Evolutionary conservation across 2,888 invertebrate genomes (phyloP).

Genomic region (Herminia tarsipennalis): DNA sequence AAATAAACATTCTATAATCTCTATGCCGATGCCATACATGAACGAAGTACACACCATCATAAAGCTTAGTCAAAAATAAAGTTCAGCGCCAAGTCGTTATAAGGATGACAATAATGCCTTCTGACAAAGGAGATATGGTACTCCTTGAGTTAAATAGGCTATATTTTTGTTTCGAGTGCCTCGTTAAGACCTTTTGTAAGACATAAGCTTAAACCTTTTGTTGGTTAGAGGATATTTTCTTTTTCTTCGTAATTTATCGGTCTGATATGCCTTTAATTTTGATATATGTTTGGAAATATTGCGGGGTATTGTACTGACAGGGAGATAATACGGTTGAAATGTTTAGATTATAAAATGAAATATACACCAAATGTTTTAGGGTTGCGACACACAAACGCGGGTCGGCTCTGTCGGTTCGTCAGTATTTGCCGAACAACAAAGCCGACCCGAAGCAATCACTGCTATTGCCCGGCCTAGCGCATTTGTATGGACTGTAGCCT

Average conservation of each 20-base stretch:
- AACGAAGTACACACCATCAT: not conserved
- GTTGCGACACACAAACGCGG: no score
- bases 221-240: conserved; percentile 13
- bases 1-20: not conserved
- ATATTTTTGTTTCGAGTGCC: conserved; percentile 28
- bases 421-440: no score
- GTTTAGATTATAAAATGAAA: no score
- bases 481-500: no score
- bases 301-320: not conserved
- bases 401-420: no score
- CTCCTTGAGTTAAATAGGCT: conserved; percentile 14
- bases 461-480: no score
- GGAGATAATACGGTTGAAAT: not conserved
- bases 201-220: conserved; percentile 11
- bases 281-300: not conserved
- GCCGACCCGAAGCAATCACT: no score
- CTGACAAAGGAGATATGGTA: conserved; percentile 17
- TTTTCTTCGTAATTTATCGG: conserved; percentile 2
- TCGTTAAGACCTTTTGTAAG: conserved; percentile 20
- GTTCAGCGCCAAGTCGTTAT: conserved; percentile 11
- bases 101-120: conserved; percentile 13
- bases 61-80: conserved; percentile 10
- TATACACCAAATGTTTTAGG: no score
- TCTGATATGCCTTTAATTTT: conserved; percentile 2
- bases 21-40: not conserved